Base-by-base conservation (phyloP, 1,140 invertebrate genomes). In the Aphidius gifuensis region DNA sequence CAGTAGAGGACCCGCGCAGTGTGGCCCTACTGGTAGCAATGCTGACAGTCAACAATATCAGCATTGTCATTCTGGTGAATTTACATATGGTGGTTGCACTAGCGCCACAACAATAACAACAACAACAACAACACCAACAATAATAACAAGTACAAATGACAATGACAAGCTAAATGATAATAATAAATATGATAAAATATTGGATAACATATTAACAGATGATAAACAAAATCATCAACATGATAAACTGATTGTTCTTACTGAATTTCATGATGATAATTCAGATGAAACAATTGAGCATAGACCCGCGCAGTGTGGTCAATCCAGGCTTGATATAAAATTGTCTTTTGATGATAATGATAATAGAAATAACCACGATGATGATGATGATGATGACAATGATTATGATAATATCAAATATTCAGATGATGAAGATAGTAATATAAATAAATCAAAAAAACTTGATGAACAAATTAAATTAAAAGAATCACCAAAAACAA, bases 1-100 rank as follows among this genome's bases (percentile, higher is more conserved):
- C 68, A 76, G 81, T 76, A 78, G 78, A 68, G 82, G 75, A 81
- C 81, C 82, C 84, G 82, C 84, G 83, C 82, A 83, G 81, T 83
- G 80, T 82, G 82, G 83, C 83, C 80, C 83, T 82, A 80, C 81
- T 81, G 82, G 75, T 68, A 66, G 63, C 68, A 67, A 69, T 74
- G 75, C 42, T 54, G 69, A 69, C 61, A 43, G 7, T 3, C 69
- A 58, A 9, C 45, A 42, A 50, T 47, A 51, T 39, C 44, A 39
- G 5, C 39, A 48, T 8, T 5, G n/a, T 40, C 11, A 32, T 32
- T 32, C 23, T 32, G 23, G 23, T 32, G 43, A 44, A 44, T 44
- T 44, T 9, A 43, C 51, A 57, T 9, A 7, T 32, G 39, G 1
- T 32, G 23, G 23, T 32, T 32, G 23, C 23, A 32, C 2, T 32